phyloP scores from a whole-genome alignment of 2,888 invertebrate genomes.

The Eristalis tenax region DNA sequence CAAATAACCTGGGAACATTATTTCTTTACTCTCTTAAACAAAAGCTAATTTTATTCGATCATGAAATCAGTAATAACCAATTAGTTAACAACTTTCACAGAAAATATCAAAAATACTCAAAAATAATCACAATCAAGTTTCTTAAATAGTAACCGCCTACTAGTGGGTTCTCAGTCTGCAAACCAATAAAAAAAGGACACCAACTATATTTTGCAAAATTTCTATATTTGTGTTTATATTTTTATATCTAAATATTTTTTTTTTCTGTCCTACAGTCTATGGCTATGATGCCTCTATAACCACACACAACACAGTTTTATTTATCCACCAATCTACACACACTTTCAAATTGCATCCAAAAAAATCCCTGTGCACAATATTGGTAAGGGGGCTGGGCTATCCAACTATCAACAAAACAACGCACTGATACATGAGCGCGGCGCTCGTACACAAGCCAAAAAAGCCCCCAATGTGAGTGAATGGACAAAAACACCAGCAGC shows the following conservation, averaged over 20 bases:
- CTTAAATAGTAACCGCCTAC: conserved; percentile 69
- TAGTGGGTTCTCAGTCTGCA: conserved; percentile 61
- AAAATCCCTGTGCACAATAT: conserved; percentile 57
- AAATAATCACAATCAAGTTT: conserved; percentile 34
- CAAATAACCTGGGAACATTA: not conserved
- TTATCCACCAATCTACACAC: conserved; percentile 60
- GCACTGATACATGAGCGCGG: conserved; percentile 50
- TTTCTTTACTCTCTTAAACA: not conserved
- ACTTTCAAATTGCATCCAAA: conserved; percentile 53
- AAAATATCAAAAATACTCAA: conserved; percentile 12
- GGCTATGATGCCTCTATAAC: conserved; percentile 53
- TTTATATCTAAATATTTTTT: conserved; percentile 57
- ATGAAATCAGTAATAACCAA: not conserved
- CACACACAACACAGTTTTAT: conserved; percentile 53
- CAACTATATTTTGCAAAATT: conserved; percentile 69
- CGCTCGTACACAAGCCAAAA: conserved; percentile 42
- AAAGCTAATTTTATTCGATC: not conserved
- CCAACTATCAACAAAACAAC: conserved; percentile 69
- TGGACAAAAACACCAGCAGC: conserved; percentile 60
- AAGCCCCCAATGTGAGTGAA: conserved; percentile 50
- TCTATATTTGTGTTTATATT: conserved; percentile 70
- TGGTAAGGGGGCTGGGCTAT: conserved; percentile 72
- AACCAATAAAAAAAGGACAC: conserved; percentile 71
- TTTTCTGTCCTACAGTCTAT: conserved; percentile 29
- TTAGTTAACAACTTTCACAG: not conserved